Evolutionary conservation across 2,888 invertebrate species (phyloP).

Genomic region (Latrodectus hesperus): DNA sequence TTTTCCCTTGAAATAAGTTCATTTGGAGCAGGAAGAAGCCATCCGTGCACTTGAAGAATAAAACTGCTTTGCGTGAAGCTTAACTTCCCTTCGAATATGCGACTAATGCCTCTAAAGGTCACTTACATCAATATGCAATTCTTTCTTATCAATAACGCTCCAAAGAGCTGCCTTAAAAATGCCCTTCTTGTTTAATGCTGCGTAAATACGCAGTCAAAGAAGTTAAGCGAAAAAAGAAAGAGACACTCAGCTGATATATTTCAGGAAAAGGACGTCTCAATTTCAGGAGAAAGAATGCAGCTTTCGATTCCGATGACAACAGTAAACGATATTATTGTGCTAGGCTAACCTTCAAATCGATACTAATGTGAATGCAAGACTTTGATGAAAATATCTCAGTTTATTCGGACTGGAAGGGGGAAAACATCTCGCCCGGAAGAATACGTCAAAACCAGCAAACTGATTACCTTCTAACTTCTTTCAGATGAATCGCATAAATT

Average conservation of each 20-base stretch:
- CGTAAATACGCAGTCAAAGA: constrained; percentile 56
- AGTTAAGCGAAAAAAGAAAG: constrained; percentile 30
- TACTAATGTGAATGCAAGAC: constrained; percentile 66
- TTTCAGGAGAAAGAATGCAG: constrained; percentile 40
- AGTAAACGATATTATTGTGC: constrained; percentile 66
- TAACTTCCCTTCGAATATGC: constrained; percentile 27
- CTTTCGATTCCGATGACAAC: constrained; percentile 57
- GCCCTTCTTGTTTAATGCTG: constrained; percentile 62
- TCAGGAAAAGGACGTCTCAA: constrained; percentile 28
- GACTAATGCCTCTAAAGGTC: constrained; percentile 47
- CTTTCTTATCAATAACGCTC: constrained; percentile 65
- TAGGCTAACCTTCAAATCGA: constrained; percentile 62
- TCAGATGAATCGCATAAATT: constrained; percentile 50
- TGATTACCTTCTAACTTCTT: constrained; percentile 54
- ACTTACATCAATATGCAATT: constrained; percentile 54
- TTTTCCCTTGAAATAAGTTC: constrained; percentile 38
- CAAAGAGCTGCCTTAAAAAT: constrained; percentile 62
- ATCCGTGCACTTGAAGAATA: constrained; percentile 21
- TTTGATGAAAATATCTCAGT: constrained; percentile 60
- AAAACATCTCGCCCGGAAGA: constrained; percentile 46
- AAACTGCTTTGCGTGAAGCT: not conserved
- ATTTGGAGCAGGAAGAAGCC: constrained; percentile 5
- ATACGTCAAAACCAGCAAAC: constrained; percentile 61
- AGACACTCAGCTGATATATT: constrained; percentile 22
- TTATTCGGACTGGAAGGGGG: constrained; percentile 40